phyloP scores from a whole-genome alignment of 2,797 vertebrate genomes.

The Limnodromus scolopaceus region DNA sequence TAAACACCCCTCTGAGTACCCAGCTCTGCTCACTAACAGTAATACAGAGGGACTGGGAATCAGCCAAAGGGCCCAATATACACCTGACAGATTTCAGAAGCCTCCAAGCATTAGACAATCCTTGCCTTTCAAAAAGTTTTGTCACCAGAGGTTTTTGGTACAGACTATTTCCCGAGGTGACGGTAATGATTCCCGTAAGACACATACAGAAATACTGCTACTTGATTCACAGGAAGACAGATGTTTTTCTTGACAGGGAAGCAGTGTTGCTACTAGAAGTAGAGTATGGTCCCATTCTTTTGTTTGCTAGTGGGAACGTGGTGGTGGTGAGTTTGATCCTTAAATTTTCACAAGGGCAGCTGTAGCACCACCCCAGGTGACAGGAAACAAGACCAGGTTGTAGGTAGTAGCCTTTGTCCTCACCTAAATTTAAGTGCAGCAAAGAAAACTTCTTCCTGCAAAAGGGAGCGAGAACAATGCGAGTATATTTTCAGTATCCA shows the following conservation, averaged over 20 bases:
- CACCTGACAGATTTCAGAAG: not conserved
- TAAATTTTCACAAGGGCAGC: not conserved
- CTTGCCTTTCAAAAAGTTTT: not conserved
- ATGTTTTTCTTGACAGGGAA: not conserved
- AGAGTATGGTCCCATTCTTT: not conserved
- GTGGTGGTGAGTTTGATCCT: not conserved
- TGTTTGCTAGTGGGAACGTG: not conserved
- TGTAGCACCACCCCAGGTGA: not conserved
- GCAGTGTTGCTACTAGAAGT: not conserved
- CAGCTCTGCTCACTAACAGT: not conserved
- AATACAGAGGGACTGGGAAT: not conserved
- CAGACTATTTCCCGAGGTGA: rapidly evolving
- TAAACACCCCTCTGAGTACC: not conserved
- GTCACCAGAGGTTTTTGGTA: not conserved
- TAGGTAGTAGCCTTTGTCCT: not conserved
- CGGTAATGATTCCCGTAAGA: not conserved
- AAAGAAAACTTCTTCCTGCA: not conserved
- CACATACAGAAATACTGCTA: not conserved
- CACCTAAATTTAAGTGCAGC: not conserved
- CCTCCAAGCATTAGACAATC: not conserved
- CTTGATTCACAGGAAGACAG: not conserved
- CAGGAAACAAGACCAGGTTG: not conserved
- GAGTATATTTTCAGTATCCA: not conserved
- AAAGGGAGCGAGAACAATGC: rapidly evolving
- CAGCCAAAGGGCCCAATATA: rapidly evolving